phyloP scores from a whole-genome alignment of 2,797 vertebrate species.

The Siniperca undulata region DNA sequence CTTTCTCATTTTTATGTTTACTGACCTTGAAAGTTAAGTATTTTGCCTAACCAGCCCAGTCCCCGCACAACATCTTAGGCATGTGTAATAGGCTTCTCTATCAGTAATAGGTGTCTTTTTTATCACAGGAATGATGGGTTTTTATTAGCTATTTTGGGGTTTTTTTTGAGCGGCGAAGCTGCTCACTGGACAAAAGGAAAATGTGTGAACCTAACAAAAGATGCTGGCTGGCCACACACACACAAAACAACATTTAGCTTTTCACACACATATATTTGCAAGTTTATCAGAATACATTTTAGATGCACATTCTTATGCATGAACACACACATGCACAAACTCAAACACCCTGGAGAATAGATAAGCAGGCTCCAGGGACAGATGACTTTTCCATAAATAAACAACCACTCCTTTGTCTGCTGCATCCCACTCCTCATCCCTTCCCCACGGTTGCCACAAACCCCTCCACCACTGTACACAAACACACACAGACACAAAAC shows the following conservation, averaged over 20 bases:
- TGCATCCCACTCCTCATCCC: slow-evolving; percentile 60
- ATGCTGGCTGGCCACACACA: background rate
- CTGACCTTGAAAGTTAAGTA: slow-evolving; percentile 35
- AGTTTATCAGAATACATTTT: slow-evolving; percentile 66
- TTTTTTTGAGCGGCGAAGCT: slow-evolving; percentile 38
- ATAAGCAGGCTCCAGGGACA: slow-evolving; percentile 71
- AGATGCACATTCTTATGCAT: slow-evolving; percentile 53
- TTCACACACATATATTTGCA: slow-evolving; percentile 49
- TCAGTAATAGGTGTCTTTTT: slow-evolving; percentile 53
- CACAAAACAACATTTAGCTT: slow-evolving; percentile 33
- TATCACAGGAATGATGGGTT: slow-evolving; percentile 42
- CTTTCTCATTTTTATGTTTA: slow-evolving; percentile 15
- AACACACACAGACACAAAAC: slow-evolving; percentile 1
- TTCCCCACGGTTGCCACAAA: slow-evolving; percentile 27
- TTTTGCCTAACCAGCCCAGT: slow-evolving; percentile 16
- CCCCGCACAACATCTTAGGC: background rate
- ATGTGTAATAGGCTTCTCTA: slow-evolving; percentile 8
- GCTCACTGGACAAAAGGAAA: slow-evolving; percentile 37
- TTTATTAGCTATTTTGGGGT: slow-evolving; percentile 50
- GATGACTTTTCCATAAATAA: slow-evolving; percentile 66
- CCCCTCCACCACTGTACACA: slow-evolving; percentile 25
- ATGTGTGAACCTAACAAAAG: slow-evolving; percentile 10
- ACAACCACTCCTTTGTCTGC: slow-evolving; percentile 67
- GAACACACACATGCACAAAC: slow-evolving; percentile 8
- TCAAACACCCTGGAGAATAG: slow-evolving; percentile 59